A percentile compares a stretch with the other conserved stretches of the same genome.
Conservation (phyloP, 2,888 invertebrate genomes). For the Harmothoe impar region DNA sequence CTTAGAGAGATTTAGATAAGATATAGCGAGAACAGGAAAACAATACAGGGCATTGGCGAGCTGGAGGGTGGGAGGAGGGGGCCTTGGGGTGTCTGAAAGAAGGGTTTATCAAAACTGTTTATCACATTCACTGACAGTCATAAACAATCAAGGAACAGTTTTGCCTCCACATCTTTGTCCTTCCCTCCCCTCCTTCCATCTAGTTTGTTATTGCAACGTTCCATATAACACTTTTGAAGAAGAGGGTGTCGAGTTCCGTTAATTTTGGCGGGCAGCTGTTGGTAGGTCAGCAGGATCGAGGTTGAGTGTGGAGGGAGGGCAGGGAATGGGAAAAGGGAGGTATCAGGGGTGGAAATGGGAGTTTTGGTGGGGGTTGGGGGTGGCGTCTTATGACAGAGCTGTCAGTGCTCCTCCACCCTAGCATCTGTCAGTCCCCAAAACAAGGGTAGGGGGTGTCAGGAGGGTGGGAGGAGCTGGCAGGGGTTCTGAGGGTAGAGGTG, state of each 20-base stretch:
- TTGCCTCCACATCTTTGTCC: too few relatives aligned
- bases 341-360: background rate
- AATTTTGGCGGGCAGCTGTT: constrained; percentile 48
- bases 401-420: constrained; percentile 2
- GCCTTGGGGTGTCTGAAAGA: too few relatives aligned
- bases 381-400: constrained; percentile 32
- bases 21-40: too few relatives aligned
- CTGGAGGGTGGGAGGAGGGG: too few relatives aligned
- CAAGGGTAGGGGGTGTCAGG: constrained; percentile 6
- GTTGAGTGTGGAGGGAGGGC: background rate
- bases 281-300: background rate
- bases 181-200: too few relatives aligned
- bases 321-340: background rate
- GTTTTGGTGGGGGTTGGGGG: background rate
- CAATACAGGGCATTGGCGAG: too few relatives aligned
- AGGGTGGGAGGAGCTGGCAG: background rate
- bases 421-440: background rate
- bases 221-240: too few relatives aligned
- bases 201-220: too few relatives aligned
- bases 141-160: too few relatives aligned
- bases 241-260: background rate
- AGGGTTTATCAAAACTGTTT: too few relatives aligned
- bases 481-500: background rate
- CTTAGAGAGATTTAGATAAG: too few relatives aligned
- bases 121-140: too few relatives aligned